Evolutionary conservation across 2,797 vertebrate genomes (phyloP).

Genomic region (Loris lydekkerianus): DNA sequence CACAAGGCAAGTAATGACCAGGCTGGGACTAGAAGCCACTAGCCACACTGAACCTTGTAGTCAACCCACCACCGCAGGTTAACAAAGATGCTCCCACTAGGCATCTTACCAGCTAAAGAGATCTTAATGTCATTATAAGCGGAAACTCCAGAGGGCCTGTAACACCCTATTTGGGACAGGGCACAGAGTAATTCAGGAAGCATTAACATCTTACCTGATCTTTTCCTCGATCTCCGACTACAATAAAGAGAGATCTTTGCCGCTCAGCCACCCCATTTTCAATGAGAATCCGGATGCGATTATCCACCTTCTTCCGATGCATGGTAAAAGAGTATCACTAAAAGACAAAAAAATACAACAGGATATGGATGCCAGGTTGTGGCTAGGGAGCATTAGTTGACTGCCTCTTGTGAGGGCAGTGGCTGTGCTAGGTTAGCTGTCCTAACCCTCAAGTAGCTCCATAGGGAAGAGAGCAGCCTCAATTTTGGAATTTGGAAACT

Average conservation of each 20-base stretch:
- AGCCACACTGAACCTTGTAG: neutral
- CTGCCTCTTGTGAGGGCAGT: neutral
- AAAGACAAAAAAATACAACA: constrained; percentile 41
- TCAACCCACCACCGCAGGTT: neutral
- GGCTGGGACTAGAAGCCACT: neutral
- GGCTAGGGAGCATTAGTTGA: neutral
- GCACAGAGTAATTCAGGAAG: neutral
- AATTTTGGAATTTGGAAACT: neutral
- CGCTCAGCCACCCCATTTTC: constrained; percentile 96
- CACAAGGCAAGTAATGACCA: neutral
- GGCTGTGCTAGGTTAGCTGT: neutral
- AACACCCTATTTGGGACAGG: neutral
- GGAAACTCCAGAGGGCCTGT: neutral
- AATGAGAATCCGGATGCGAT: constrained; percentile 97
- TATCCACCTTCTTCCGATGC: constrained; percentile 97
- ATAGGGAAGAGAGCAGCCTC: neutral
- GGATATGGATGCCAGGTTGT: neutral
- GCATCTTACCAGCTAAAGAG: neutral
- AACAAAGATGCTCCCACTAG: neutral
- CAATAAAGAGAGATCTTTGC: constrained; percentile 94
- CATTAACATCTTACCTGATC: constrained; percentile 92
- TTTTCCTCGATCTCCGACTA: constrained; percentile 96
- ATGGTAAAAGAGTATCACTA: constrained; percentile 85
- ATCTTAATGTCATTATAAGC: neutral
- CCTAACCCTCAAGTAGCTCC: neutral